Percentiles rank a stretch among this genome's conserved stretches.
Conservation (phyloP, 1,140 invertebrate species). For the Galleria mellonella region DNA sequence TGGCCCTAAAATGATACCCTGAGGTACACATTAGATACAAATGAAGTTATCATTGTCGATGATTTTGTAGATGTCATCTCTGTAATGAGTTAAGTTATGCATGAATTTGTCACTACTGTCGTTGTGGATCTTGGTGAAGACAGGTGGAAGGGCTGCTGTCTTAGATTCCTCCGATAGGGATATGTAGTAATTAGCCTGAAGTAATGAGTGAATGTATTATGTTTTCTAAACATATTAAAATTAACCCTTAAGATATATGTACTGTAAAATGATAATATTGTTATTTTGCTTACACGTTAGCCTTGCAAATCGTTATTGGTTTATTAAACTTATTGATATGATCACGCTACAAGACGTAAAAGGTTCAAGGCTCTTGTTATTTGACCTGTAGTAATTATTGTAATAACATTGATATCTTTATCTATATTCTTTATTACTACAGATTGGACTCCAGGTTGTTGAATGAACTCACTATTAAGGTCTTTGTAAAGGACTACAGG, state of each 20-base stretch:
- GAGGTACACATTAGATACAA: constrained; percentile 8
- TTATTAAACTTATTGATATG: too few species aligned
- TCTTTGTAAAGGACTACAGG: too few species aligned
- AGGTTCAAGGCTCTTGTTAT: too few species aligned
- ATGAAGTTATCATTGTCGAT: constrained; percentile 72
- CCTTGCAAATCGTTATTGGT: too few species aligned
- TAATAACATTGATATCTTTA: too few species aligned
- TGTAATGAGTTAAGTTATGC: constrained; percentile 77
- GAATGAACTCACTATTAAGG: too few species aligned
- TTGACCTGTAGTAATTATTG: too few species aligned
- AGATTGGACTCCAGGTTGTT: too few species aligned
- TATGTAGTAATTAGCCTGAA: constrained; percentile 79
- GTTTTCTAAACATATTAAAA: too few species aligned
- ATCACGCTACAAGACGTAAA: neutral
- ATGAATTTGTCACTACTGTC: constrained; percentile 78
- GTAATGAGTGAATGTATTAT: neutral
- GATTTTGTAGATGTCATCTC: constrained; percentile 77
- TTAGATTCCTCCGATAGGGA: constrained; percentile 77
- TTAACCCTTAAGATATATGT: too few species aligned
- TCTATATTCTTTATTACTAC: too few species aligned
- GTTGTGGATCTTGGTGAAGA: constrained; percentile 81
- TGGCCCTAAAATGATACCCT: neutral
- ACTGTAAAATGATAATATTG: neutral
- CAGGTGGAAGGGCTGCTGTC: constrained; percentile 75
- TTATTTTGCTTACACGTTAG: too few species aligned